Evolutionary conservation across 2,113 vertebrate species (phyloP), one percentile per base, ranked within the genome.

Genomic region (Hippoglossus stenolepis): DNA sequence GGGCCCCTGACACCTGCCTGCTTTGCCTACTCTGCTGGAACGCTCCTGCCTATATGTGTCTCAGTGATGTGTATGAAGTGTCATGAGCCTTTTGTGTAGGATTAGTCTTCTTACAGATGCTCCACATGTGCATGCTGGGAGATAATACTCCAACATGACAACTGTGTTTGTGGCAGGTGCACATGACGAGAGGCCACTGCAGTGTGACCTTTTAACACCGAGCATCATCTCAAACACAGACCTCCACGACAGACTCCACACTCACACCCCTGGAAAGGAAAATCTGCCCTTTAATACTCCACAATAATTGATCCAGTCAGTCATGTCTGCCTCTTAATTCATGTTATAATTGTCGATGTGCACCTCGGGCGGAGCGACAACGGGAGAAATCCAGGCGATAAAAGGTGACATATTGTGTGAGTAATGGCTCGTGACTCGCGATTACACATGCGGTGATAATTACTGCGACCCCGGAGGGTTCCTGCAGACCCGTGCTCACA

Each of bases 371-470:
- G 20, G 23, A 17, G 20, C 18, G 47, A 62, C 60, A 45, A 57
- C 59, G 1, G 49, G 71, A 82, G 57, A 49, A 70, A 82, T 59
- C 60, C n/a, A 2, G 56, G 47, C 23, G 6, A 24, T 69, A 58
- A 88, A 78, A 73, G 68, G 65, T 82, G 61, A 82, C 35, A 57
- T 26, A 59, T 69, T 35, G 71, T 61, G 54, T 24, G 75, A 79
- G 83, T 77, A 80, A 90, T 80, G 83, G 65, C 66, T 80, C 68
- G 71, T 76, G 83, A 89, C 84, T 84, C 40, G 54, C 68, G 74
- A 80, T 89, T 83, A 75, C 75, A 83, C 87, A 86, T 82, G 90
- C 87, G 35, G 79, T 7, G 90, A 88, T 88, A 89, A 91, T 89
- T 86, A 75, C 68, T 70, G 79, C 10, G 28, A 74, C 80, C 84